Conservation (phyloP, 1,140 invertebrate genomes). For the Drosophila baimaii region DNA sequence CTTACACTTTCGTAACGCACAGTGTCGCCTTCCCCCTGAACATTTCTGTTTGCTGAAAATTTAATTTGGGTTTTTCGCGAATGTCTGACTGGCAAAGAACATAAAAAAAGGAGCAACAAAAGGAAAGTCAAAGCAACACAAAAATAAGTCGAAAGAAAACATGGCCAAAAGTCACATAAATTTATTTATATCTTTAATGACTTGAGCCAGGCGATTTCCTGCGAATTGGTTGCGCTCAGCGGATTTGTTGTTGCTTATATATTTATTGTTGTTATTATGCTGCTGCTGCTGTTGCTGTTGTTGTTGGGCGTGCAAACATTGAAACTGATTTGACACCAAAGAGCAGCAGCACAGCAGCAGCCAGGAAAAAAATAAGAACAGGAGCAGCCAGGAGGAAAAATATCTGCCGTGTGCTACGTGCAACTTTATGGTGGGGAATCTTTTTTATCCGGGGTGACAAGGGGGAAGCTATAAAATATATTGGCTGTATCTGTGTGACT, state of each 20-base stretch:
- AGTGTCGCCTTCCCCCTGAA: neutral
- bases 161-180: conserved; percentile 80
- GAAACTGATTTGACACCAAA: conserved; percentile 78
- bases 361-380: neutral
- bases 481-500: conserved; percentile 66
- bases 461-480: conserved; percentile 76
- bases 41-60: conserved; percentile 38
- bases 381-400: conserved; percentile 34
- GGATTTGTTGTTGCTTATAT: conserved; percentile 39
- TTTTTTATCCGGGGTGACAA: conserved; percentile 28
- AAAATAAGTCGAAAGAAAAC: conserved; percentile 40
- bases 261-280: conserved; percentile 36
- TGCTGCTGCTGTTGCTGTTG: conserved; percentile 24
- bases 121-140: neutral
- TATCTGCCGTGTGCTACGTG: conserved; percentile 75
- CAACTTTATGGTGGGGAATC: conserved; percentile 59
- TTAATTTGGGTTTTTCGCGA: conserved; percentile 32
- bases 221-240: conserved; percentile 66
- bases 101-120: conserved; percentile 7
- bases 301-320: conserved; percentile 73
- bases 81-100: conserved; percentile 1
- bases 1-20: neutral
- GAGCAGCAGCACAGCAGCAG: conserved; percentile 29
- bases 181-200: conserved; percentile 84
- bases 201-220: conserved; percentile 76